Conservation (phyloP, 2,113 vertebrate genomes). For the Chaetops frenatus region DNA sequence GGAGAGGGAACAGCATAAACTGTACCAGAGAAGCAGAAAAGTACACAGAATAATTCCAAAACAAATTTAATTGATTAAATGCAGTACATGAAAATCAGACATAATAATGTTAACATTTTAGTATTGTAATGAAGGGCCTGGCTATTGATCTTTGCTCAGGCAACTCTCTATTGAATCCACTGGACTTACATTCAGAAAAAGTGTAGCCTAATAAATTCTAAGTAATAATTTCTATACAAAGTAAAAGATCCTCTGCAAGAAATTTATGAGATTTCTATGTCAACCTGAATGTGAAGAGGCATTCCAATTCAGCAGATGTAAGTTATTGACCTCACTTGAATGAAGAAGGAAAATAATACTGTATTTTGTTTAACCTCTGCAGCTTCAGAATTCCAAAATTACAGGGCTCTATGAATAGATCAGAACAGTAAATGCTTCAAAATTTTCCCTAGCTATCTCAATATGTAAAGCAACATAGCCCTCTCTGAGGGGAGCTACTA, state of each 20-base stretch:
- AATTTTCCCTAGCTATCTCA: neutral
- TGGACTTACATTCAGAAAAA: neutral
- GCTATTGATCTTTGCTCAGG: neutral
- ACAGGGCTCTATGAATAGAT: neutral
- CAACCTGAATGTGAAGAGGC: neutral
- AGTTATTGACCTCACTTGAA: neutral
- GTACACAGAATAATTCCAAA: neutral
- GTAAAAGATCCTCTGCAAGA: neutral
- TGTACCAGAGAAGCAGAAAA: neutral
- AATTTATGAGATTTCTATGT: neutral
- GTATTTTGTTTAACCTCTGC: neutral
- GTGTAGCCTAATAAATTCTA: neutral
- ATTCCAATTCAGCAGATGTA: neutral
- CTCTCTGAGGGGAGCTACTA: neutral
- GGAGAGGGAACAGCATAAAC: neutral
- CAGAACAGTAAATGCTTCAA: neutral
- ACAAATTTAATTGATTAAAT: conserved; percentile 22
- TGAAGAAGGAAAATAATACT: neutral
- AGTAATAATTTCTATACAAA: neutral
- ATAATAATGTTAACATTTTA: neutral
- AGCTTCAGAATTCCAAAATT: neutral
- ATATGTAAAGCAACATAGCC: neutral
- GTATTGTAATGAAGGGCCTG: neutral
- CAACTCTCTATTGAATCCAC: neutral
- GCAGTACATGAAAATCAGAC: neutral